These are phyloP conservation scores for Actinernus sp. DNA, from an alignment of 92 coral and sea anemone species.

Conservation along the genomic window DNA sequence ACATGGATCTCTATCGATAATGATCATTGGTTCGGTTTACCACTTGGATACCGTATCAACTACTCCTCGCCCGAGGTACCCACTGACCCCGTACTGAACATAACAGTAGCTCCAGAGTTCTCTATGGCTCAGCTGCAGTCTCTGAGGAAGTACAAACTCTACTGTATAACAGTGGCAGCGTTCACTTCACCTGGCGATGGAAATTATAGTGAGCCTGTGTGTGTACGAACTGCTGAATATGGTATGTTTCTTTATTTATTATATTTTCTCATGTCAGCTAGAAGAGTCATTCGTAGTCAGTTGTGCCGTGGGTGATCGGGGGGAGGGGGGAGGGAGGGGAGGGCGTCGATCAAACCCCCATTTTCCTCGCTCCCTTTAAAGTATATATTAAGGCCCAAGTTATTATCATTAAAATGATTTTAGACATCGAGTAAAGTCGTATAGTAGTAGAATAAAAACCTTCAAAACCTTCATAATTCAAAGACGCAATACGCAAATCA, in stretches of 20 bases:
- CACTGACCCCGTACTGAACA: slow-evolving; percentile 9
- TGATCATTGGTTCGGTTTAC: slow-evolving; percentile 12
- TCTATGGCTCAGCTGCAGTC: not conserved
- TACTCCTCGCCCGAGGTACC: slow-evolving; percentile 31
- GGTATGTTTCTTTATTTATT: no score
- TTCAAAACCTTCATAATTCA: no score
- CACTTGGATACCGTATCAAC: slow-evolving; percentile 28
- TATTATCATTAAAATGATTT: no score
- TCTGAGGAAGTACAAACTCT: slow-evolving; percentile 14
- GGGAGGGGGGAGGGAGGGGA: no score
- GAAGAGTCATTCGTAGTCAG: no score
- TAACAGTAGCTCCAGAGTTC: slow-evolving; percentile 11
- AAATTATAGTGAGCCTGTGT: slow-evolving; percentile 14
- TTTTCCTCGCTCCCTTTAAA: not conserved
- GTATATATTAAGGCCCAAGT: not conserved
- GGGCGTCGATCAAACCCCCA: not conserved
- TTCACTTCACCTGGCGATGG: slow-evolving; percentile 23
- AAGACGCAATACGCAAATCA: no score
- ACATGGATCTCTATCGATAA: slow-evolving; percentile 32
- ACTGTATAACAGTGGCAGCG: slow-evolving; percentile 20
- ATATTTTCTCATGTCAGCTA: no score
- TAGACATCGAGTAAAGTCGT: no score
- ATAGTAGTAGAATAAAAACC: no score
- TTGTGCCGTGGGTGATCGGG: no score
- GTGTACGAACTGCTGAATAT: slow-evolving; percentile 18